Evolutionary conservation across 2,888 invertebrate species (phyloP).

Genomic region (Dichetophora obliterata): DNA sequence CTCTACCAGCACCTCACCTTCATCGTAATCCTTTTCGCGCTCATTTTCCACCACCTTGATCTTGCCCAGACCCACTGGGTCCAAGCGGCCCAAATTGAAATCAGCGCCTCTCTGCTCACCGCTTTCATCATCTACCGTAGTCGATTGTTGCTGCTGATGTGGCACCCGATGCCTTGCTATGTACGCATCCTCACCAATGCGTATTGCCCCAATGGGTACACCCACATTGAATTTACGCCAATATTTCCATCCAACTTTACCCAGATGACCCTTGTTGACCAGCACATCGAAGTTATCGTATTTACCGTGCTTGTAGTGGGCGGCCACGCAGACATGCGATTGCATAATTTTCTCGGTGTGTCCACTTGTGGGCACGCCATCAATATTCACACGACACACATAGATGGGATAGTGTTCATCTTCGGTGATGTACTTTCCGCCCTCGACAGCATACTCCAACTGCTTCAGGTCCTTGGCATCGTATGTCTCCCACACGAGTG

Average conservation of each 20-base stretch:
- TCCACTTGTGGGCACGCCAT: slow-evolving; percentile 82
- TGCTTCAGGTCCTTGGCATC: slow-evolving; percentile 70
- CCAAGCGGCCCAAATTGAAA: slow-evolving; percentile 77
- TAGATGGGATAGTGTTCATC: slow-evolving; percentile 73
- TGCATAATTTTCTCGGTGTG: slow-evolving; percentile 70
- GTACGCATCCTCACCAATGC: slow-evolving; percentile 71
- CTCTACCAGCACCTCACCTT: slow-evolving; percentile 84
- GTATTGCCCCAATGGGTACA: slow-evolving; percentile 76
- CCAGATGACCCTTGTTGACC: slow-evolving; percentile 83
- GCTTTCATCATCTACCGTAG: slow-evolving; percentile 25
- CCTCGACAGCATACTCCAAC: slow-evolving; percentile 78
- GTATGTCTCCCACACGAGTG: slow-evolving; percentile 80
- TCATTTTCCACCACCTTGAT: slow-evolving; percentile 78
- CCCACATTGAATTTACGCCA: slow-evolving; percentile 78
- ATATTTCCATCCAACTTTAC: slow-evolving; percentile 81
- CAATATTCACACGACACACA: slow-evolving; percentile 81
- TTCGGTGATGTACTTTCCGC: slow-evolving; percentile 71
- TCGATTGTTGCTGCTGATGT: slow-evolving; percentile 47
- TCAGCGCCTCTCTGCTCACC: slow-evolving; percentile 60
- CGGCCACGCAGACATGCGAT: slow-evolving; percentile 77
- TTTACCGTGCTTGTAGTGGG: slow-evolving; percentile 73
- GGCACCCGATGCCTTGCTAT: slow-evolving; percentile 70
- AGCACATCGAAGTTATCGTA: slow-evolving; percentile 79
- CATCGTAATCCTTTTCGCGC: slow-evolving; percentile 72
- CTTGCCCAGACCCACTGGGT: slow-evolving; percentile 77